These are phyloP conservation scores for Azorinus chamasolen DNA, from an alignment of 2,888 invertebrate species.

Conservation along the genomic window DNA sequence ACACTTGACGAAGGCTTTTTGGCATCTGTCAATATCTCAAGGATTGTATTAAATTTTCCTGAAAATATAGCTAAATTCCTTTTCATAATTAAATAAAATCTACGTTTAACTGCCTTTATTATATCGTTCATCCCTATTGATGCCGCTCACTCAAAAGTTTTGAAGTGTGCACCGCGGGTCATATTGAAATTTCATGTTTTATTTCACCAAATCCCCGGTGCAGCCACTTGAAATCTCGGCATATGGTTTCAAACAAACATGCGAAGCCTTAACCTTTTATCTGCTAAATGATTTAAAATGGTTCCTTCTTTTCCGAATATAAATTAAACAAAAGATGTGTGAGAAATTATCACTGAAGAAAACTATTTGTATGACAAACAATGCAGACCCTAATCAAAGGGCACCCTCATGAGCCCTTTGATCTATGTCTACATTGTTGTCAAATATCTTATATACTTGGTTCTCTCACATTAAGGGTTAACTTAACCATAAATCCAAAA, in stretches of 20 bases:
- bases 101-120: constrained; percentile 54
- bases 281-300: too few species aligned
- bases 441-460: too few species aligned
- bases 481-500: constrained; percentile 66
- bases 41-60: constrained; percentile 42
- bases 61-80: constrained; percentile 51
- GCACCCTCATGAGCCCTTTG: too few species aligned
- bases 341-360: too few species aligned
- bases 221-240: constrained; percentile 54
- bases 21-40: constrained; percentile 57
- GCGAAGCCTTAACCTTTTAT: constrained; percentile 53
- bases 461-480: too few species aligned
- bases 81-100: constrained; percentile 65
- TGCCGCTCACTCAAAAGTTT: constrained; percentile 25
- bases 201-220: constrained; percentile 56
- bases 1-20: constrained; percentile 21
- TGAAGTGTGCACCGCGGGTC: constrained; percentile 41
- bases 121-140: constrained; percentile 35
- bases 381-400: too few species aligned
- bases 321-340: too few species aligned
- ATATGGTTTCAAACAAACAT: constrained; percentile 65
- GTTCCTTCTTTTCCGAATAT: too few species aligned
- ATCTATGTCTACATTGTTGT: too few species aligned
- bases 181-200: constrained; percentile 57
- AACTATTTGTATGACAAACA: too few species aligned